These are phyloP conservation scores for Entomyzon cyanotis DNA, from an alignment of 2,113 vertebrate genomes.

Conservation along the genomic window DNA sequence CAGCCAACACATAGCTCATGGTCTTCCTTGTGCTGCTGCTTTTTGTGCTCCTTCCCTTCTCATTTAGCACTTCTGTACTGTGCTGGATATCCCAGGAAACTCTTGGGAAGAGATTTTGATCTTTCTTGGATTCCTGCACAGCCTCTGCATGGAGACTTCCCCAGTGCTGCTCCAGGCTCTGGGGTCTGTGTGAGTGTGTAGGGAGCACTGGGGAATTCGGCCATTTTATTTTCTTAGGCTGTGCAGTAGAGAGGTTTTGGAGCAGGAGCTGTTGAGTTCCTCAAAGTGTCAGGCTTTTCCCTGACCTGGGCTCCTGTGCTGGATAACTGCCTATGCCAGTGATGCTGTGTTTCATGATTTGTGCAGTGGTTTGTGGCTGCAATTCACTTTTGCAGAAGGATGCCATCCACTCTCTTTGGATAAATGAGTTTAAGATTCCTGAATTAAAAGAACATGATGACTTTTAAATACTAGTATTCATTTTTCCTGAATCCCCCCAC, in stretches of 20 bases:
- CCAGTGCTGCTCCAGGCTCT: not conserved
- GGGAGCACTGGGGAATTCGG: not conserved
- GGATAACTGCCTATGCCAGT: not conserved
- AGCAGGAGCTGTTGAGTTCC: not conserved
- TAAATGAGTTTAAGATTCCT: not conserved
- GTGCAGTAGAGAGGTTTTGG: not conserved
- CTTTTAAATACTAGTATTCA: not conserved
- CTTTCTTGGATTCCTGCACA: not conserved
- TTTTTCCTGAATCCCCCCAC: not conserved
- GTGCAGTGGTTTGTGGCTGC: fast-evolving
- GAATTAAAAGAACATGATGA: not conserved
- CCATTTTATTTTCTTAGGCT: not conserved
- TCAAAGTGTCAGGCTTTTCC: not conserved
- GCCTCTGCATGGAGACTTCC: not conserved
- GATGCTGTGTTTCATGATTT: fast-evolving
- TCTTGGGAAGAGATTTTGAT: not conserved
- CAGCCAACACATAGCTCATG: fast-evolving
- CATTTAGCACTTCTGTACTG: not conserved
- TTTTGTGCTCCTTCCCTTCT: not conserved
- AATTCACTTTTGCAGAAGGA: not conserved
- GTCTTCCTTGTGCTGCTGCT: not conserved
- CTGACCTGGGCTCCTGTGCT: fast-evolving
- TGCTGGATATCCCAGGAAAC: not conserved
- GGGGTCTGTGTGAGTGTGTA: not conserved
- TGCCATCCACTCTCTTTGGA: not conserved